Conservation (phyloP, 2,888 invertebrate genomes). For the Lepidochitona cinerea region DNA sequence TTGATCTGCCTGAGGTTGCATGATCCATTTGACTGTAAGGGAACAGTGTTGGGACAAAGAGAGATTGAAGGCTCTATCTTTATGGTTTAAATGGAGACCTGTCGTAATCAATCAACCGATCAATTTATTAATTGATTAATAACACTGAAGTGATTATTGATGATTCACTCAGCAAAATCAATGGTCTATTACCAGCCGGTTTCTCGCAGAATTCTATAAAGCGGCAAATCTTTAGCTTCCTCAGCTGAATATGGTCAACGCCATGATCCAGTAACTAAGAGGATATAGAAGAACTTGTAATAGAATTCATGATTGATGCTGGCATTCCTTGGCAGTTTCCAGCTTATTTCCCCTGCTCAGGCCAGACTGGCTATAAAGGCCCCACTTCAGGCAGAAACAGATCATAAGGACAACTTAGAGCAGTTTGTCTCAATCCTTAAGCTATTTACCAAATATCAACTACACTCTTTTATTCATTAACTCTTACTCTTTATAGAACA, state of each 20-base stretch:
- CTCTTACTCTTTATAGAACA: no score
- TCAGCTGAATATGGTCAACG: background rate
- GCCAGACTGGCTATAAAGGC: no score
- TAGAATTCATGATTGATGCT: conserved; percentile 6
- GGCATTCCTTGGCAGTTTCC: background rate
- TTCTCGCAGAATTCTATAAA: background rate
- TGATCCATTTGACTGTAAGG: no score
- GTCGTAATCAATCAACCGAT: conserved; percentile 5
- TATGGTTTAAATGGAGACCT: conserved; percentile 1
- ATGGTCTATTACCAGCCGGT: conserved; percentile 6
- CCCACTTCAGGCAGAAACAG: no score
- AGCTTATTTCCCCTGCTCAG: background rate
- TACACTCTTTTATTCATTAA: no score
- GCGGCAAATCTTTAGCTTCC: conserved; percentile 1
- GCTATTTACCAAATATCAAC: no score
- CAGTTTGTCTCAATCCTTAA: no score
- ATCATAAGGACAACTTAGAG: no score
- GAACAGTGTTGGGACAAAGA: no score
- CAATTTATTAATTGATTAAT: conserved; percentile 9
- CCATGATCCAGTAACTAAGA: conserved; percentile 6
- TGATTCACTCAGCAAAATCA: conserved; percentile 9
- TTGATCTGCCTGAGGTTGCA: no score
- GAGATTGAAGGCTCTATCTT: background rate
- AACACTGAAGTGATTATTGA: conserved; percentile 8
- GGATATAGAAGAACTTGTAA: conserved; percentile 9